Base-by-base conservation (phyloP, 2,888 invertebrate species). In the Agelastica alni region DNA sequence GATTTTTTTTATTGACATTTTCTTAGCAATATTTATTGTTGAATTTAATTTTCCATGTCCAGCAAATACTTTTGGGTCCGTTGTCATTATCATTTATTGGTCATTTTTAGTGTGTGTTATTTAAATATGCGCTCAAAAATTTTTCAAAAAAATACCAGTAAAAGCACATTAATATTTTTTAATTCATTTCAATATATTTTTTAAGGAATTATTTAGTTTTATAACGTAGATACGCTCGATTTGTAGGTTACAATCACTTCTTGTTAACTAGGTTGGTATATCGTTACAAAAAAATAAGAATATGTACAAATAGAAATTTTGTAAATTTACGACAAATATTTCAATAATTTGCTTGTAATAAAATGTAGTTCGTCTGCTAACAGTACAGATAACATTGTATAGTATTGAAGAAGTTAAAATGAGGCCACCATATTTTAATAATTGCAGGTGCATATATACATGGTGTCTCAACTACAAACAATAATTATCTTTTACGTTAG, bases 361-460 rank as follows among this genome's bases (percentile, higher is more conserved):
- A 53, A 56, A 59, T 56, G 56, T 56, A 56, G 58, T 55, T 55
- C 54, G 54, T 53, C 51, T 43, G 51, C 37, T 28, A 53, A 53
- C 44, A 48, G 41, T 51, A 36, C 28, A 36, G 36, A 37, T 48
- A 59, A 28, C 45, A 31, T 10, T 28, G 44, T 49, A 30, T 34
- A 36, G 39, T 37, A 31, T 34, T 41, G 59, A 56, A 56, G 56
- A 47, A 26, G 26, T 41, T 37, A 18, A 56, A 59, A 59, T 52
- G 51, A 59, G 59, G 59, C 51, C 59, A 56, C 45, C 51, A 47
- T 56, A 59, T 56, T 56, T 51, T 51, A 52, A 49, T 56, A 43
- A 51, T 53, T 56, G 53, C 59, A 59, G 59, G 59, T 59, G 53
- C 53, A 56, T 56, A 56, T 44, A 37, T 46, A 46, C 31, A 51